phyloP scores from a whole-genome alignment of 1,140 invertebrate species.

The Drosophila aff. region DNA sequence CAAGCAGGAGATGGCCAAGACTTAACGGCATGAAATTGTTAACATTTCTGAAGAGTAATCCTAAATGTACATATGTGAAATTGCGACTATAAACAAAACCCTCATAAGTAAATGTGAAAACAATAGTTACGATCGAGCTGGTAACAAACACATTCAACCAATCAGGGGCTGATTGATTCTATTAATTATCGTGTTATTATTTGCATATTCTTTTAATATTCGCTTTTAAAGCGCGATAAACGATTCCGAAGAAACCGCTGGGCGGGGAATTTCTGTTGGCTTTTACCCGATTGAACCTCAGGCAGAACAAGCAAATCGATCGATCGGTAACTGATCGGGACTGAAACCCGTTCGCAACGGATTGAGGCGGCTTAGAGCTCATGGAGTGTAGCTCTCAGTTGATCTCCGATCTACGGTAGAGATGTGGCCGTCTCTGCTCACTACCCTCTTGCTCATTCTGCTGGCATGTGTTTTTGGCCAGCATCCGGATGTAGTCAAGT shows the following conservation, averaged over 20 bases:
- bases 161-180: too few species aligned
- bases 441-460: constrained; percentile 23
- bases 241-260: constrained; percentile 1
- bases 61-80: not conserved
- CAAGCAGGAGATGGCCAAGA: constrained; percentile 41
- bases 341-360: constrained; percentile 32
- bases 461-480: constrained; percentile 27
- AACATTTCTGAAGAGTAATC: not conserved
- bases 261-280: constrained; percentile 4
- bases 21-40: not conserved
- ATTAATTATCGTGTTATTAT: constrained; percentile 8
- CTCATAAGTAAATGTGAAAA: not conserved
- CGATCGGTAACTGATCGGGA: constrained; percentile 10
- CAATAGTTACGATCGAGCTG: not conserved
- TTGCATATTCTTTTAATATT: constrained; percentile 4
- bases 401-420: constrained; percentile 12
- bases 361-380: not conserved
- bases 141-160: too few species aligned
- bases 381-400: constrained; percentile 8
- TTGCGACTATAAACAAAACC: not conserved
- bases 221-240: not conserved
- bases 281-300: constrained; percentile 28
- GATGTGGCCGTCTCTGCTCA: constrained; percentile 35
- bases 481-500: constrained; percentile 18
- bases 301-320: constrained; percentile 2